Evolutionary conservation across 2,797 vertebrate genomes (phyloP), one percentile per base, ranked within the genome.

Genomic region (Helicolenus hilgendorfi): DNA sequence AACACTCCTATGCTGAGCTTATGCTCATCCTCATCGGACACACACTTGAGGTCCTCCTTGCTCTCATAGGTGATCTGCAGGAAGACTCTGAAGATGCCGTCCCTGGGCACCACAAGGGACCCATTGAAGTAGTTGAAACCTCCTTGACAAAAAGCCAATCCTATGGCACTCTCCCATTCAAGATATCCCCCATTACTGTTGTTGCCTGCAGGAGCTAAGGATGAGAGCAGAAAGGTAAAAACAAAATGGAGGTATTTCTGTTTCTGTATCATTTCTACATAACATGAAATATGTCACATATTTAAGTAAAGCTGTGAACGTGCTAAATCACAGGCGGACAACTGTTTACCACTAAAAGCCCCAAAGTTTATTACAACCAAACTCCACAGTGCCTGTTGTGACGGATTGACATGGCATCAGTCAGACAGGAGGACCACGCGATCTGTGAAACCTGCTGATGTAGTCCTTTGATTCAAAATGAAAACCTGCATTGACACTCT

Each of bases 31-130:
- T 1, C 6, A 0, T 0, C 7, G 0, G 0, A 0, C 3, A 1
- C 24, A 80, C 69, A 89, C 2, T 1, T 0, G 0, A 0, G 0
- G 9, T 0, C 0, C 0, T 1, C 1, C 0, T 8, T 1, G 1
- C 10, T 1, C 29, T 73, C 9, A 22, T 91, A 95, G 20, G 92
- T 91, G 45, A 95, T 79, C 91, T 96, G 96, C 76, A 96, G 79
- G 68, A 87, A 95, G 45, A 96, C 55, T 27, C 65, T 87, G 92
- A 96, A 96, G 26, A 36, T 1, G 38, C 94, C 95, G 0, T 2
- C 0, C 62, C 20, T 83, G 41, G 91, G 95, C 22, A 95, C 92
- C 2, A 76, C n/a, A 0, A 96, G 92, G 24, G 14, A 4, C 14
- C 82, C 91, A 1, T n/a, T 1, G n/a, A 72, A 59, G 88, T 91